Percentiles rank a stretch among this genome's conserved stretches.
Evolutionary conservation across 2,797 vertebrate genomes (phyloP).

Genomic region (Acanthopagrus latus): DNA sequence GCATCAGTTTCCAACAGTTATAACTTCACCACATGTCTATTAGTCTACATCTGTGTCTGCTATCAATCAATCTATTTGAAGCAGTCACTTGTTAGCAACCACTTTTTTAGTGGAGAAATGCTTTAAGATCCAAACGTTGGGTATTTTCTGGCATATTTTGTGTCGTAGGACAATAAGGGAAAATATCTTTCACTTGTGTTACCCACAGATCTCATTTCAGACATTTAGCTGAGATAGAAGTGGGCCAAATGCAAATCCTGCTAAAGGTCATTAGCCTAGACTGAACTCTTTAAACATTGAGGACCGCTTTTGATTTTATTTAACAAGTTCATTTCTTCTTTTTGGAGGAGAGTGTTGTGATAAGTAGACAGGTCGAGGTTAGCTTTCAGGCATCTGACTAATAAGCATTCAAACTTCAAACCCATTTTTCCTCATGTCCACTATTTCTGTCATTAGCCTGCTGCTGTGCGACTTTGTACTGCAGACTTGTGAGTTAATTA

Average conservation of each 20-base stretch:
- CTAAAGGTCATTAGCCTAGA: not conserved
- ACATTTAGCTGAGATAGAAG: not conserved
- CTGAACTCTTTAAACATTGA: not conserved
- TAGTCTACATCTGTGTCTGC: too few relatives aligned
- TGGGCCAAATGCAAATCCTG: not conserved
- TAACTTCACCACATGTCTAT: not conserved
- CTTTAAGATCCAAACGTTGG: too few relatives aligned
- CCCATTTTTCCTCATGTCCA: not conserved
- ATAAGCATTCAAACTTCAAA: constrained; percentile 7
- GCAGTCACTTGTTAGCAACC: too few relatives aligned
- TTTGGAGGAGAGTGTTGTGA: not conserved
- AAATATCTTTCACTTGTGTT: too few relatives aligned
- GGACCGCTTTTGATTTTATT: not conserved
- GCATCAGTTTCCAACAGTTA: not conserved
- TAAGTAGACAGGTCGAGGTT: not conserved
- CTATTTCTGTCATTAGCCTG: not conserved
- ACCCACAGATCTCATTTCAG: too few relatives aligned
- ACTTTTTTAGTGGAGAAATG: too few relatives aligned
- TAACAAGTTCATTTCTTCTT: not conserved
- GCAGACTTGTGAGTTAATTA: constrained; percentile 5
- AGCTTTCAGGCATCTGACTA: not conserved
- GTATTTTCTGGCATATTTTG: too few relatives aligned
- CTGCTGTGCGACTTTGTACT: not conserved
- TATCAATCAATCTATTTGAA: too few relatives aligned
- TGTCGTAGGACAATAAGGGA: too few relatives aligned